phyloP scores from a whole-genome alignment of 2,888 invertebrate genomes.

The Euphydryas editha region DNA sequence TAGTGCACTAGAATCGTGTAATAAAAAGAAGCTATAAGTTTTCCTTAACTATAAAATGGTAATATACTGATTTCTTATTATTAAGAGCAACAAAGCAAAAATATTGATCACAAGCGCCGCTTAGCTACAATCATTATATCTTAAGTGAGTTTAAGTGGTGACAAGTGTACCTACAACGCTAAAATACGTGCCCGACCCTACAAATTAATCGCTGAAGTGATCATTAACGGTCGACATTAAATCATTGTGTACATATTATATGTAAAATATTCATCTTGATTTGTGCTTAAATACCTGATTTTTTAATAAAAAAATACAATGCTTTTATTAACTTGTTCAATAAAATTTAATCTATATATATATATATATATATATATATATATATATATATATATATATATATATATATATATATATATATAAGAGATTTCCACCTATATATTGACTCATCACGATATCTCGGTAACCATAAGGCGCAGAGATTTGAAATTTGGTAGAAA shows the following conservation, averaged over 20 bases:
- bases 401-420: no score
- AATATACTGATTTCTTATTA: background rate
- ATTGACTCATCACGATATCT: no score
- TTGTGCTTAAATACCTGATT: background rate
- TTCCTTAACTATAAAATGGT: no score
- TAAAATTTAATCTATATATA: no score
- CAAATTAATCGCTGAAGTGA: background rate
- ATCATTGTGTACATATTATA: background rate
- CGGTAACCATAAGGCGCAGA: no score
- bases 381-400: no score
- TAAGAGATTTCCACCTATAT: no score
- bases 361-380: no score
- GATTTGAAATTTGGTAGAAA: no score
- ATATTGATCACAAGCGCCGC: background rate
- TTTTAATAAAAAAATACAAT: background rate
- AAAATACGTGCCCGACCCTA: background rate
- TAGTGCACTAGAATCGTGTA: no score
- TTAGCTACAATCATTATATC: background rate
- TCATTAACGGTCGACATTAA: background rate
- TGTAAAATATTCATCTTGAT: background rate
- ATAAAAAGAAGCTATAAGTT: no score
- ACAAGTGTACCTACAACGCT: conserved; percentile 1
- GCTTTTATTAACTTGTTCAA: no score
- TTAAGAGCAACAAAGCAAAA: background rate
- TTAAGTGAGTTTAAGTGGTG: conserved; percentile 17